Percentiles rank a stretch among this genome's conserved stretches.
These are phyloP conservation scores for Physocephala rufipes DNA, from an alignment of 2,888 invertebrate species.

Conservation along the genomic window DNA sequence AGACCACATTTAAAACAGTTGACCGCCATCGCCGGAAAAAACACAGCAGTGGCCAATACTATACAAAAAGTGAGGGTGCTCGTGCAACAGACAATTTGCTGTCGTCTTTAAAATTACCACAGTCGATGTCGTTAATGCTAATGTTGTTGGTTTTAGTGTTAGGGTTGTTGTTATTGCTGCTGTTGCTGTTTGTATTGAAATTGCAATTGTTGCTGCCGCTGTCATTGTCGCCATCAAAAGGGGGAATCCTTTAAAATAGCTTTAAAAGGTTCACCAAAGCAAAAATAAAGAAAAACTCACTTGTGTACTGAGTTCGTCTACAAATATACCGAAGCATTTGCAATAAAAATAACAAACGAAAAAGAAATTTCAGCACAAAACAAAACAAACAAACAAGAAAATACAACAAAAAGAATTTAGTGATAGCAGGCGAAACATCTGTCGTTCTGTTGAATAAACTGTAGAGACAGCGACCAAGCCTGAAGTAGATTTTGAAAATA, in stretches of 20 bases:
- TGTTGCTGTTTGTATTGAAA: neutral
- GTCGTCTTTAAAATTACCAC: neutral
- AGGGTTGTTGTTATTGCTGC: slow-evolving; percentile 11
- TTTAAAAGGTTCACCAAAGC: neutral
- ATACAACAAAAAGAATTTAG: slow-evolving; percentile 25
- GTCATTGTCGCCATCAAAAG: neutral
- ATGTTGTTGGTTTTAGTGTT: no score
- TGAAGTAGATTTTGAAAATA: no score
- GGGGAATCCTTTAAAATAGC: slow-evolving; percentile 3
- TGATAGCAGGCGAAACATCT: slow-evolving; percentile 42
- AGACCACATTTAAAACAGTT: no score
- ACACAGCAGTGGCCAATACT: slow-evolving; percentile 43
- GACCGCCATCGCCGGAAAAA: slow-evolving; percentile 14
- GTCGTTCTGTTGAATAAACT: slow-evolving; percentile 40
- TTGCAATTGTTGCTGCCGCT: slow-evolving; percentile 3
- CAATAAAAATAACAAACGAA: slow-evolving; percentile 25
- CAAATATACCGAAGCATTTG: neutral
- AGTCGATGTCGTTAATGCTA: no score
- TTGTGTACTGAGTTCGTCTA: no score
- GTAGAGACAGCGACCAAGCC: neutral
- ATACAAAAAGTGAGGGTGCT: slow-evolving; percentile 41
- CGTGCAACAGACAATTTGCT: slow-evolving; percentile 24
- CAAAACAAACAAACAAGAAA: slow-evolving; percentile 12
- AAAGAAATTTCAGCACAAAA: slow-evolving; percentile 15
- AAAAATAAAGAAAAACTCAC: slow-evolving; percentile 16